phyloP scores from a whole-genome alignment of 2,888 invertebrate genomes.

The Acholoe squamosa region DNA sequence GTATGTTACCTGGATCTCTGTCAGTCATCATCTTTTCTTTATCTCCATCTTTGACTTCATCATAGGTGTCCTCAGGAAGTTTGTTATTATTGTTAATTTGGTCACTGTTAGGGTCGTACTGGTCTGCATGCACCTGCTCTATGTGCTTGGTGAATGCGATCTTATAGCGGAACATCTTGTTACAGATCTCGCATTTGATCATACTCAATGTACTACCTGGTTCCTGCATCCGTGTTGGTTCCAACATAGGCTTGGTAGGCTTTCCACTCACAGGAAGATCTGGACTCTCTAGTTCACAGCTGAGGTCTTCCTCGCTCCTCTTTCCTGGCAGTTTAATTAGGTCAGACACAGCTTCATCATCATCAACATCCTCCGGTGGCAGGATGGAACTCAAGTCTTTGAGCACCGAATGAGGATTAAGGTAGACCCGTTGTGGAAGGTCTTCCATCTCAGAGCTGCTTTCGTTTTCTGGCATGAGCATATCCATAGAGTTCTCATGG shows the following conservation, averaged over 20 bases:
- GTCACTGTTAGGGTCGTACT: conserved; percentile 12
- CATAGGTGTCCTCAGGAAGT: neutral
- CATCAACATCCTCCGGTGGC: conserved; percentile 39
- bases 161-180: conserved; percentile 58
- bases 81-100: conserved; percentile 44
- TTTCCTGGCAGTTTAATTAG: neutral
- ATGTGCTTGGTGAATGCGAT: conserved; percentile 54
- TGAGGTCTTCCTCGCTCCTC: neutral
- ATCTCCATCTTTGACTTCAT: neutral
- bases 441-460: conserved; percentile 35
- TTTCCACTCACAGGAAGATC: neutral
- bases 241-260: neutral
- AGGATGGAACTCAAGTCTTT: conserved; percentile 50
- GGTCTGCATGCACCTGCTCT: conserved; percentile 38
- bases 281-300: neutral
- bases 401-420: conserved; percentile 48
- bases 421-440: conserved; percentile 35
- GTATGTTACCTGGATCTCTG: neutral
- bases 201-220: conserved; percentile 9
- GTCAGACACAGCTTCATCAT: neutral
- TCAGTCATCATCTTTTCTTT: neutral
- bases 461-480: conserved; percentile 5
- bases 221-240: neutral
- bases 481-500: conserved; percentile 24
- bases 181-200: conserved; percentile 55